A percentile compares a stretch with the other conserved stretches of the same genome.
Conservation (phyloP, 1,140 invertebrate species). For the Aphis gossypii region DNA sequence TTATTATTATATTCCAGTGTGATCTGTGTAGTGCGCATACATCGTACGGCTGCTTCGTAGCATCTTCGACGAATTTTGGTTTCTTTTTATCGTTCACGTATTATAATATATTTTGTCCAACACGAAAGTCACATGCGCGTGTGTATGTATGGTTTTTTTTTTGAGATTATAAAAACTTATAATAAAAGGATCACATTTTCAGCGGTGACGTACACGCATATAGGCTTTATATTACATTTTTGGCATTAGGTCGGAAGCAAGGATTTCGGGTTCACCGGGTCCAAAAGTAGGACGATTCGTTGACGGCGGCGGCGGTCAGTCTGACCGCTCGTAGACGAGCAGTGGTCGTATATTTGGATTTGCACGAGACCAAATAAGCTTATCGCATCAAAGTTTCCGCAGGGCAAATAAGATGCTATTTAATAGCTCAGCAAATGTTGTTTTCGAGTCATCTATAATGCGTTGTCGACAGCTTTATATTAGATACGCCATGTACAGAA, state of each 20-base stretch:
- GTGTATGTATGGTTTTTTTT: background rate
- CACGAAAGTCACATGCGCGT: no score
- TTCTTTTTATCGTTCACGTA: background rate
- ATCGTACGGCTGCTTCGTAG: background rate
- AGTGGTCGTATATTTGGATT: no score
- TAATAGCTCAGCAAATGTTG: background rate
- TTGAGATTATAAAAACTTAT: background rate
- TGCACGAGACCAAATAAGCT: no score
- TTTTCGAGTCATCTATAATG: background rate
- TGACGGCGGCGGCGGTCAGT: no score
- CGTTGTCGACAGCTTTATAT: background rate
- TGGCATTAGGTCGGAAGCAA: no score
- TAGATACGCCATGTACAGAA: background rate
- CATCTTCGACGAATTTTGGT: background rate
- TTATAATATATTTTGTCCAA: background rate
- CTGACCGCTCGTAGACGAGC: no score
- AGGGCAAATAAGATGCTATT: background rate
- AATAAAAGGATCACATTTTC: no score
- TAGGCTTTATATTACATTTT: no score
- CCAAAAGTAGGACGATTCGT: no score
- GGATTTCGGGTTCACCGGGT: no score
- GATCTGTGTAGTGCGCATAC: background rate
- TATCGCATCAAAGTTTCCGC: no score
- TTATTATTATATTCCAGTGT: background rate
- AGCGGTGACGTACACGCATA: no score